These are phyloP conservation scores for Ceryle rudis DNA, from an alignment of 2,797 vertebrate species.

Conservation along the genomic window DNA sequence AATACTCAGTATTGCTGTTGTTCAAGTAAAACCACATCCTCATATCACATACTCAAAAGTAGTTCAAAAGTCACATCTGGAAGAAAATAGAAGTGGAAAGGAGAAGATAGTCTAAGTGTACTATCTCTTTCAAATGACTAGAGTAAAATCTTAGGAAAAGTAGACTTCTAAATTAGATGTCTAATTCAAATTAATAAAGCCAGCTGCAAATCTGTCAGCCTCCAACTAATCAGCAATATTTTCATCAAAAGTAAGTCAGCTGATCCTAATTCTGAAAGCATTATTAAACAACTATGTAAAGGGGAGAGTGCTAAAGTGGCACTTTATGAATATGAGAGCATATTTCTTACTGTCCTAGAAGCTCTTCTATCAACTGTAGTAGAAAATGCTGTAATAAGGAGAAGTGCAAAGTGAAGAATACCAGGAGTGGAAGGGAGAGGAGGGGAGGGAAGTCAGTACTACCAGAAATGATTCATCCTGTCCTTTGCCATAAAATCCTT, in stretches of 20 bases:
- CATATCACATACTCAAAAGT: not conserved
- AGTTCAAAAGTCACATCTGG: not conserved
- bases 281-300: not conserved
- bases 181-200: not conserved
- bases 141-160: not conserved
- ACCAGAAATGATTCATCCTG: not conserved
- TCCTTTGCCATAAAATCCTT: not conserved
- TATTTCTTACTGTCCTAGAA: not conserved
- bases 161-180: not conserved
- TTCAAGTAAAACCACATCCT: not conserved
- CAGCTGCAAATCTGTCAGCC: not conserved
- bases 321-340: not conserved
- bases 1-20: not conserved
- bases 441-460: not conserved
- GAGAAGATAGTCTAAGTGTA: not conserved
- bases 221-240: not conserved
- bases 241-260: not conserved
- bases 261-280: not conserved
- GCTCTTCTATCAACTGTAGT: not conserved
- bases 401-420: not conserved
- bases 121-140: not conserved
- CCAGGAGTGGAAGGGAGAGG: too few relatives aligned
- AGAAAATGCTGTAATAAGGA: not conserved
- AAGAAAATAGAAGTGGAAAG: not conserved
- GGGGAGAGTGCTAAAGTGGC: not conserved